A percentile compares a stretch with the other conserved stretches of the same genome.
These are phyloP conservation scores for Galbula dea DNA, from an alignment of 2,113 vertebrate genomes.

Conservation along the genomic window DNA sequence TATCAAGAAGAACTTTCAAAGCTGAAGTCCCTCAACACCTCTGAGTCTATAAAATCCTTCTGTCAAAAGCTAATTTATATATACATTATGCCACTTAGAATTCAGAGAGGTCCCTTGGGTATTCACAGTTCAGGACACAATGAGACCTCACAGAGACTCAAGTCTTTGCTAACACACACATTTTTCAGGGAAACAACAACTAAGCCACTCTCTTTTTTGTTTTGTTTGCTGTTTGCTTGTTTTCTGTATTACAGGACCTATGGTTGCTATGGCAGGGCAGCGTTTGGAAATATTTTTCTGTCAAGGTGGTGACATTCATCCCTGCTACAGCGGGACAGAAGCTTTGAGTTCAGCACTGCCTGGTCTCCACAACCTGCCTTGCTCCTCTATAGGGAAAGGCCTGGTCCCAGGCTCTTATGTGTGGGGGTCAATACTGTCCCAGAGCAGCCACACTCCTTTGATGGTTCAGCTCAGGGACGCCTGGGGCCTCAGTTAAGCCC, in stretches of 20 bases:
- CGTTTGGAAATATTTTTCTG: not conserved
- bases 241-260: not conserved
- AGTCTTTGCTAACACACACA: not conserved
- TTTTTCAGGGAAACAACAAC: not conserved
- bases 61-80: not conserved
- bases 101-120: not conserved
- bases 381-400: not conserved
- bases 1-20: not conserved
- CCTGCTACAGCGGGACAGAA: not conserved
- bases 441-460: not conserved
- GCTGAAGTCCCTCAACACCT: not conserved
- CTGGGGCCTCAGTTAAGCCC: not conserved
- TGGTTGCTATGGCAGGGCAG: not conserved
- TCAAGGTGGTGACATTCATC: not conserved
- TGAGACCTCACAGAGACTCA: not conserved
- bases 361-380: accelerated
- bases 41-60: not conserved
- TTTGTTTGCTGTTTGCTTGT: not conserved
- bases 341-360: accelerated
- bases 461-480: not conserved
- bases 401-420: not conserved
- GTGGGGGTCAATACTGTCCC: accelerated
- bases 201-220: not conserved
- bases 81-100: not conserved
- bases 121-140: not conserved